These are phyloP conservation scores for Neocrepidodera transversa DNA, from an alignment of 2,888 invertebrate species.

Conservation along the genomic window DNA sequence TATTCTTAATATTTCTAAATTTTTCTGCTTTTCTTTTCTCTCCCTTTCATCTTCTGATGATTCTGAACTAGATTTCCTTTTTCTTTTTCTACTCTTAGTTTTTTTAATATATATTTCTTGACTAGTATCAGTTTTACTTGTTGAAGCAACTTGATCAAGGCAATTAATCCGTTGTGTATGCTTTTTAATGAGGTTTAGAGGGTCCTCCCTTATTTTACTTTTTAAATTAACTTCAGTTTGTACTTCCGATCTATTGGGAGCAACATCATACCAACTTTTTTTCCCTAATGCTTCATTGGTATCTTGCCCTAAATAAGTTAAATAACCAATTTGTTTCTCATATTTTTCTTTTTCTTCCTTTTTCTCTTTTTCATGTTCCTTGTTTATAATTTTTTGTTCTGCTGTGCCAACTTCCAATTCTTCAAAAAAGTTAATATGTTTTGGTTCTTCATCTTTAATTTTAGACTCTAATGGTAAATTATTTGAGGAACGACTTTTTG, in stretches of 20 bases:
- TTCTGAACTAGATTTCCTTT: constrained; percentile 27
- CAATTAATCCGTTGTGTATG: constrained; percentile 9
- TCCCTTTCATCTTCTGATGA: constrained; percentile 40
- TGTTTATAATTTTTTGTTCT: constrained; percentile 72
- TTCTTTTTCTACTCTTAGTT: constrained; percentile 54
- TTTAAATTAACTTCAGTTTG: constrained; percentile 71
- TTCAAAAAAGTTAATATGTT: constrained; percentile 67
- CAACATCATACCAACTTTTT: constrained; percentile 87
- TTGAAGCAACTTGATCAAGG: neutral
- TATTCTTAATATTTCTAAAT: constrained; percentile 74
- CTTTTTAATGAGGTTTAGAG: constrained; percentile 71
- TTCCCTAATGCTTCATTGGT: constrained; percentile 85
- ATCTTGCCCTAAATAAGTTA: constrained; percentile 95
- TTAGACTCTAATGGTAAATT: constrained; percentile 42
- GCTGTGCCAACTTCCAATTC: constrained; percentile 79
- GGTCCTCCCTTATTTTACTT: constrained; percentile 75
- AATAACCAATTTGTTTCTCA: constrained; percentile 96
- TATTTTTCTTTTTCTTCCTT: constrained; percentile 94
- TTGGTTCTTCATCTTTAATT: constrained; percentile 31
- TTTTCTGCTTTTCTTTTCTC: constrained; percentile 52
- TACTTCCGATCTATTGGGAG: constrained; percentile 65
- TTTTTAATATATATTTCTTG: constrained; percentile 48
- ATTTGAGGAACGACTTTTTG: constrained; percentile 62
- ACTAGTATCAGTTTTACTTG: neutral
- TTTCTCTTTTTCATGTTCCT: constrained; percentile 87